Evolutionary conservation across 2,113 vertebrate species (phyloP).

Genomic region (Dipodomys ordii): DNA sequence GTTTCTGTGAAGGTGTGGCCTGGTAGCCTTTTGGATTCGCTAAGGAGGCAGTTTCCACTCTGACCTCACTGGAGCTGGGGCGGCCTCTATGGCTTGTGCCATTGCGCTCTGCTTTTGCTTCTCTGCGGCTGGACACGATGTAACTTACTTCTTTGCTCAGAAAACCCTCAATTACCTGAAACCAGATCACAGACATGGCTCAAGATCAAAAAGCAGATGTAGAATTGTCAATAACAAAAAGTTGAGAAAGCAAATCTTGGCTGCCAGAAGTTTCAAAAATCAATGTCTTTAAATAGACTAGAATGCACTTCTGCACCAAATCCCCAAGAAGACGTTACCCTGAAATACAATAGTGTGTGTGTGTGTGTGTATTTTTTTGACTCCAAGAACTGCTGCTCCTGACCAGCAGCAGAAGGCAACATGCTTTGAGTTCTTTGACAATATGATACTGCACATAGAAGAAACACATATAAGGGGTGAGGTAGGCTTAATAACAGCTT

Average conservation of each 20-base stretch:
- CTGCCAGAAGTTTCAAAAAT: slow-evolving; percentile 37
- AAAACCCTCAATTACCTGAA: slow-evolving; percentile 92
- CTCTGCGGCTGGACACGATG: slow-evolving; percentile 90
- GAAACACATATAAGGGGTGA: neutral
- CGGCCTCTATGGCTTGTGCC: neutral
- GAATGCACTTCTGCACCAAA: neutral
- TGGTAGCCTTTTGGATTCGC: slow-evolving; percentile 44
- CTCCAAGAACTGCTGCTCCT: slow-evolving; percentile 7
- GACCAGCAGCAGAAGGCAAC: neutral
- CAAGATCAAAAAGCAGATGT: slow-evolving; percentile 65
- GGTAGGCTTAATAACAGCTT: neutral
- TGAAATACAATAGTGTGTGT: neutral
- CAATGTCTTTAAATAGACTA: slow-evolving; percentile 49
- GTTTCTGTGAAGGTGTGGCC: slow-evolving; percentile 50
- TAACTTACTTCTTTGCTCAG: slow-evolving; percentile 93
- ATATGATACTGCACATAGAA: neutral
- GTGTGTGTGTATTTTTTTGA: neutral
- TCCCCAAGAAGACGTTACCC: neutral
- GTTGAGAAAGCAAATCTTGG: slow-evolving; percentile 6
- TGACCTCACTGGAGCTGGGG: neutral
- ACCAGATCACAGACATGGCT: slow-evolving; percentile 65
- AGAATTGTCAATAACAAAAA: slow-evolving; percentile 45
- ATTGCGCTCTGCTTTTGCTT: slow-evolving; percentile 75
- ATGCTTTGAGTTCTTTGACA: neutral
- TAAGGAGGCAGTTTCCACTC: accelerated